Evolutionary conservation across 1,140 invertebrate species (phyloP).

Genomic region (Anthonomus grandis): DNA sequence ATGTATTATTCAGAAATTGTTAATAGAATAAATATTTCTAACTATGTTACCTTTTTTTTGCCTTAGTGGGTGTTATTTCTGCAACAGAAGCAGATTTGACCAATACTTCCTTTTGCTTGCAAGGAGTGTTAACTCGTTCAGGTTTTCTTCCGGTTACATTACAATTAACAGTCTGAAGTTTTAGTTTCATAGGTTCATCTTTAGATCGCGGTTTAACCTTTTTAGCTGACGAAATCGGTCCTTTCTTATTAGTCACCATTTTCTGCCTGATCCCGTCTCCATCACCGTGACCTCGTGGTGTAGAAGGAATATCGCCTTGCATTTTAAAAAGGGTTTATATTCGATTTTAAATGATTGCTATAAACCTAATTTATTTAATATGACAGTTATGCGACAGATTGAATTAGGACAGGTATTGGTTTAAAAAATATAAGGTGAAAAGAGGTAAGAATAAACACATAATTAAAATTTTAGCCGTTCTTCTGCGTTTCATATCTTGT

Average conservation of each 20-base stretch:
- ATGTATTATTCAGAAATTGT: constrained; percentile 4
- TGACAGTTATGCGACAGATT: too few relatives aligned
- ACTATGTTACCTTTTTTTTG: constrained; percentile 20
- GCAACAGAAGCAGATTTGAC: constrained; percentile 31
- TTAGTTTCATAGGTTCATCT: constrained; percentile 25
- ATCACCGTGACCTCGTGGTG: constrained; percentile 20
- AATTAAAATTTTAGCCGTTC: too few relatives aligned
- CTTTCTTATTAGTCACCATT: constrained; percentile 13
- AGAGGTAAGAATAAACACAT: too few relatives aligned
- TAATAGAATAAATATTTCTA: too few relatives aligned
- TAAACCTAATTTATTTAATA: too few relatives aligned
- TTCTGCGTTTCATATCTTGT: too few relatives aligned
- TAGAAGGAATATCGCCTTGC: background rate
- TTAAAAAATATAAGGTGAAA: too few relatives aligned
- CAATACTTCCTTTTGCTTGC: constrained; percentile 5
- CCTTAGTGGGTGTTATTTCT: constrained; percentile 34
- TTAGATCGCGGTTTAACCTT: constrained; percentile 27
- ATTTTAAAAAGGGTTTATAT: background rate
- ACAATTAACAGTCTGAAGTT: constrained; percentile 26
- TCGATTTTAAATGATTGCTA: too few relatives aligned
- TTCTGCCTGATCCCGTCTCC: constrained; percentile 28
- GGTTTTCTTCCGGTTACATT: background rate
- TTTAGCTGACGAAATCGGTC: constrained; percentile 28
- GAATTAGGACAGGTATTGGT: too few relatives aligned
- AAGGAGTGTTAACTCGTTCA: background rate